A percentile compares a stretch with the other conserved stretches of the same genome.
Evolutionary conservation across 2,888 invertebrate species (phyloP).

Genomic region (Ophonus ardosiacus): DNA sequence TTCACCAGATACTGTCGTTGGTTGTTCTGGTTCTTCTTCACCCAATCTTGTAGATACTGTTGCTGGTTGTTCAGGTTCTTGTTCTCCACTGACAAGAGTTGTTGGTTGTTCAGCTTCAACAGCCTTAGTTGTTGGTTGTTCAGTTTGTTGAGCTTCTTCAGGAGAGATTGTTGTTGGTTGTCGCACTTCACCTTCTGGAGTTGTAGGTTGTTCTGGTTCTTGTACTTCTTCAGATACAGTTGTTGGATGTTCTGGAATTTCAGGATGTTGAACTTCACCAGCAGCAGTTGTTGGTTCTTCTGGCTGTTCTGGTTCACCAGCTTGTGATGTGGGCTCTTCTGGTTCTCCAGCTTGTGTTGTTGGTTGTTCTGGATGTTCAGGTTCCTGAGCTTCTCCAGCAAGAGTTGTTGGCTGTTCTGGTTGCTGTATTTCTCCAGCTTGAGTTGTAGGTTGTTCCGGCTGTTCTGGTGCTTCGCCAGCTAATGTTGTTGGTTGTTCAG

Average conservation of each 20-base stretch:
- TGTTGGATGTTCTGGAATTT: constrained; percentile 33
- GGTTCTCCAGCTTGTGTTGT: constrained; percentile 55
- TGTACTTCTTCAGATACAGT: constrained; percentile 42
- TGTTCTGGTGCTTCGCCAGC: constrained; percentile 63
- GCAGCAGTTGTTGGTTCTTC: constrained; percentile 62
- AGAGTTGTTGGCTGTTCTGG: constrained; percentile 38
- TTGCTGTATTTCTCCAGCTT: constrained; percentile 47
- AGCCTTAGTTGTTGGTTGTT: background rate
- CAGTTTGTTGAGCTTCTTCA: background rate
- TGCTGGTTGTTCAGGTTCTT: background rate
- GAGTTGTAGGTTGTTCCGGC: constrained; percentile 63
- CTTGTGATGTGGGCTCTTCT: background rate
- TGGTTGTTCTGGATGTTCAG: constrained; percentile 62
- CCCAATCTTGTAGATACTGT: constrained; percentile 59
- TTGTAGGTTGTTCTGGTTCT: constrained; percentile 61
- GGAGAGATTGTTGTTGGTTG: constrained; percentile 60
- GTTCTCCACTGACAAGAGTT: background rate
- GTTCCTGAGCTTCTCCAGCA: constrained; percentile 55
- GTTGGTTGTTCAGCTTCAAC: no score
- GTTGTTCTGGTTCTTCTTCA: constrained; percentile 64
- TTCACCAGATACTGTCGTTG: constrained; percentile 49
- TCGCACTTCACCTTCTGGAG: background rate
- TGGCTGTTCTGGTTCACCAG: constrained; percentile 18
- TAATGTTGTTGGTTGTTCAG: constrained; percentile 60
- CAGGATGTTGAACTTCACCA: constrained; percentile 60